phyloP scores from a whole-genome alignment of 2,113 vertebrate species.

The Heterochromis multidens region DNA sequence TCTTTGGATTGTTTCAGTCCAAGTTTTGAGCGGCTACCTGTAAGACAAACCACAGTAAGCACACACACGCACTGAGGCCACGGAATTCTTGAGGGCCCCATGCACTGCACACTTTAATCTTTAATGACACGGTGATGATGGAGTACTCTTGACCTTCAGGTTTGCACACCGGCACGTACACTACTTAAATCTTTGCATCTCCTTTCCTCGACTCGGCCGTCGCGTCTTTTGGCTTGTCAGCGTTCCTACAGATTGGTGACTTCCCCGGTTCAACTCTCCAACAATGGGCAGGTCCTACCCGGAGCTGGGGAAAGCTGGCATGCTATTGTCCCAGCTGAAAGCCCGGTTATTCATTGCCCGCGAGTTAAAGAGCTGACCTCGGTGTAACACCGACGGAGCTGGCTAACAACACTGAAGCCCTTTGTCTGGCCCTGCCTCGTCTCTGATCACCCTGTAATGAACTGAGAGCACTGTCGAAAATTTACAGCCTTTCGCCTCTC shows the following conservation, averaged over 20 bases:
- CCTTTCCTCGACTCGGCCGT: slow-evolving; percentile 46
- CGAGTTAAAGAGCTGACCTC: slow-evolving; percentile 80
- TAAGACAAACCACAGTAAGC: slow-evolving; percentile 19
- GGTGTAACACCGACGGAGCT: slow-evolving; percentile 76
- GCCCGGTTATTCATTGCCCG: slow-evolving; percentile 71
- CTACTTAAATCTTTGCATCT: slow-evolving; percentile 21
- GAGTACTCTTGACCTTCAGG: slow-evolving; percentile 65
- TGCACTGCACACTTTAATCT: slow-evolving; percentile 46
- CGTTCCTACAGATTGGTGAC: slow-evolving; percentile 75
- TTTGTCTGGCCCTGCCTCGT: slow-evolving; percentile 81
- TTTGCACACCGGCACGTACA: not conserved
- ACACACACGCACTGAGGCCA: not conserved
- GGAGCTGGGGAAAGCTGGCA: slow-evolving; percentile 57
- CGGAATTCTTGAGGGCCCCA: slow-evolving; percentile 38
- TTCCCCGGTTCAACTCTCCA: slow-evolving; percentile 65
- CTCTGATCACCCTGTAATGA: slow-evolving; percentile 89
- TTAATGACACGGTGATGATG: slow-evolving; percentile 70
- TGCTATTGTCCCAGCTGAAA: slow-evolving; percentile 68
- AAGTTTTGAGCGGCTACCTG: slow-evolving; percentile 13
- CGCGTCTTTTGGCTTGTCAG: slow-evolving; percentile 48
- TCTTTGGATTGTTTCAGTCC: not conserved
- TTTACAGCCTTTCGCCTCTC: slow-evolving; percentile 77
- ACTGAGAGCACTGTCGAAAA: slow-evolving; percentile 88
- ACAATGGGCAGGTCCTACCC: slow-evolving; percentile 64
- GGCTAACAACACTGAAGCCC: slow-evolving; percentile 76